These are phyloP conservation scores for Ptychodera flava DNA, from an alignment of 35 echinoderm and acorn worm species.

Conservation along the genomic window DNA sequence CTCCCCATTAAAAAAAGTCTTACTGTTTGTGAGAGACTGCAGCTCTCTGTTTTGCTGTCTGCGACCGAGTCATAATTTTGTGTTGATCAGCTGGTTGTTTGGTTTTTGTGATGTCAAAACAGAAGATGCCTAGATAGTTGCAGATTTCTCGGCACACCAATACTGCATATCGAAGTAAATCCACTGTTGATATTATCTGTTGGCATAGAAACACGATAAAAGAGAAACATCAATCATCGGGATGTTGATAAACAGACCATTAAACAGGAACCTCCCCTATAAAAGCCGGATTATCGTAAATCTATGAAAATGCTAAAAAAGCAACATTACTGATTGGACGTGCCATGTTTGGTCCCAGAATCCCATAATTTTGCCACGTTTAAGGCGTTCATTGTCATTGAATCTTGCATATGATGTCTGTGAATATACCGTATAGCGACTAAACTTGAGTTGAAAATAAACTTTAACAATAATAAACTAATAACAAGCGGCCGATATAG, in stretches of 20 bases:
- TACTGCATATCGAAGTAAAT: conserved; percentile 58
- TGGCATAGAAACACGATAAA: conserved; percentile 19
- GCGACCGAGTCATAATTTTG: too few relatives aligned
- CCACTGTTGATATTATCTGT: conserved; percentile 60
- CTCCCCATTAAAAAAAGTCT: too few relatives aligned
- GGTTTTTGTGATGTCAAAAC: conserved; percentile 64
- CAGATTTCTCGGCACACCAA: conserved; percentile 64
- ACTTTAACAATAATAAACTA: too few relatives aligned
- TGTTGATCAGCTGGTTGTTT: conserved; percentile 22
- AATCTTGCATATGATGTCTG: too few relatives aligned
- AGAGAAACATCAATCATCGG: not conserved
- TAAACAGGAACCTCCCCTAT: not conserved
- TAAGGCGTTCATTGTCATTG: too few relatives aligned
- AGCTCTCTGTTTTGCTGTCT: too few relatives aligned
- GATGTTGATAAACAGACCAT: not conserved
- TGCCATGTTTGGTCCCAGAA: not conserved
- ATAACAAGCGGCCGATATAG: too few relatives aligned
- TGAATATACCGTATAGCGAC: not conserved
- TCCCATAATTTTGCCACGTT: too few relatives aligned
- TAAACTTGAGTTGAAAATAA: too few relatives aligned
- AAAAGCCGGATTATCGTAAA: not conserved
- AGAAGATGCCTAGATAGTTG: conserved; percentile 60
- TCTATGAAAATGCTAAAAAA: not conserved
- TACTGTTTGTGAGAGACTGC: too few relatives aligned
- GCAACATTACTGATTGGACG: not conserved